Base-by-base conservation (phyloP, 1,140 invertebrate genomes). In the Brachionus calyciflorus region DNA sequence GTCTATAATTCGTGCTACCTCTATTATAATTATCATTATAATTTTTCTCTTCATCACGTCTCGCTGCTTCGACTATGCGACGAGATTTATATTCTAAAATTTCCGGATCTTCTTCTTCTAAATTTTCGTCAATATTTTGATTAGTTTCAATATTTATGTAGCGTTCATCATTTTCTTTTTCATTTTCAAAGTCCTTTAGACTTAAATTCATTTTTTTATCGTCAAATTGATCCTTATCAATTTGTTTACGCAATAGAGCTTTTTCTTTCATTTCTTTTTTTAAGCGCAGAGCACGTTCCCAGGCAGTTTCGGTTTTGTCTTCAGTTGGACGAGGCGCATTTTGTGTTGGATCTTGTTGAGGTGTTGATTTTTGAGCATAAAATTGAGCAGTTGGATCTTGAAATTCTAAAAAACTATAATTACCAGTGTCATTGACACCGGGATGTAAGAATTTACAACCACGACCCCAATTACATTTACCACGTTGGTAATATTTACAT, bases 131-230 rank as follows among this genome's bases (percentile, higher is more conserved):
- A 37, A 49, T 17, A 40, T 51, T 40, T 6, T 73, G 21, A 73
- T 49, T 51, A 3, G 51, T 21, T 21, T 73, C 69, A 33, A 73
- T 49, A 41, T 73, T 73, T 12, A 73, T 19, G 33, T 73, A 73
- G 6, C 69, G 69, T 55, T 73, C 69, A 49, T 73, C 69, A 40
- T 55, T 73, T 49, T 73, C 69, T 49, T 55, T 73, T 51, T 73
- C 69, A 37, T 49, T 55, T 33, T 73, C 69, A 6, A 73, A 73
- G 28, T 73, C 69, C 40, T 73, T 73, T 33, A 73, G 33, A 49
- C 69, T 73, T 41, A 73, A 53, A 24, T 73, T 73, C 69, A 73
- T 73, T 41, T 73, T 73, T 73, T 73, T 73, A 37, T 73, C 69
- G 51, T 51, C 28, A 33, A 73, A 73, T 10, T 49, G 44, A 24